phyloP scores from a whole-genome alignment of 53 echinoderm and acorn worm genomes.

The Echinometra lucunter region DNA sequence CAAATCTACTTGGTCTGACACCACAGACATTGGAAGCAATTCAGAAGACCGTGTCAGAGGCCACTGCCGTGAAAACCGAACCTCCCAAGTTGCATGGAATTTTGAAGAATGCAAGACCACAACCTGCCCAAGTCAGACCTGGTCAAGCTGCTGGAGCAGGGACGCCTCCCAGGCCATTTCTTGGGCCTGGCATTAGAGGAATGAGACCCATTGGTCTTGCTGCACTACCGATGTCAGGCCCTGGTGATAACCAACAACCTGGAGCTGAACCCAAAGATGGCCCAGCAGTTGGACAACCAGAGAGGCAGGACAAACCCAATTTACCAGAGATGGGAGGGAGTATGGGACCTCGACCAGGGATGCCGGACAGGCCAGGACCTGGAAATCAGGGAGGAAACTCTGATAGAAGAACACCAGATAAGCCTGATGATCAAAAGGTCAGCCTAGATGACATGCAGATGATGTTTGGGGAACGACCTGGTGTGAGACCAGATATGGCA shows the following conservation, averaged over 20 bases:
- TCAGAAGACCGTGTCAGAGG: slow-evolving; percentile 49
- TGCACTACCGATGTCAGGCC: background rate
- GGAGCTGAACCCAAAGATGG: slow-evolving; percentile 50
- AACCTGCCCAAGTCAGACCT: slow-evolving; percentile 12
- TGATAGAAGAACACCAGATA: background rate
- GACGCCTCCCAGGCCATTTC: slow-evolving; percentile 17
- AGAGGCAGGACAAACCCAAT: slow-evolving; percentile 63
- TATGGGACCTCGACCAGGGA: slow-evolving; percentile 42
- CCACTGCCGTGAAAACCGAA: background rate
- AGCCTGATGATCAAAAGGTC: slow-evolving; percentile 24
- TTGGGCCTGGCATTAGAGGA: slow-evolving; percentile 24
- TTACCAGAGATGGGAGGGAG: slow-evolving; percentile 47
- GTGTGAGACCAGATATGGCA: slow-evolving; percentile 47
- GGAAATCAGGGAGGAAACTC: background rate
- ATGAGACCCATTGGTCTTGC: slow-evolving; percentile 30
- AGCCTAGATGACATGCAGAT: background rate
- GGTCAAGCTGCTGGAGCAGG: background rate
- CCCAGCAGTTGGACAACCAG: slow-evolving; percentile 38
- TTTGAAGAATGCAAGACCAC: slow-evolving; percentile 51
- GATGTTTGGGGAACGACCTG: slow-evolving; percentile 53
- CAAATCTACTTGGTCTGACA: slow-evolving; percentile 33
- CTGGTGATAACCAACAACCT: slow-evolving; percentile 1
- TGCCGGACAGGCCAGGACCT: slow-evolving; percentile 21
- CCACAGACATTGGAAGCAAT: slow-evolving; percentile 60
- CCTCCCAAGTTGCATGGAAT: background rate